phyloP scores from a whole-genome alignment of 2,797 vertebrate genomes.

The Ambastaia sidthimunki region DNA sequence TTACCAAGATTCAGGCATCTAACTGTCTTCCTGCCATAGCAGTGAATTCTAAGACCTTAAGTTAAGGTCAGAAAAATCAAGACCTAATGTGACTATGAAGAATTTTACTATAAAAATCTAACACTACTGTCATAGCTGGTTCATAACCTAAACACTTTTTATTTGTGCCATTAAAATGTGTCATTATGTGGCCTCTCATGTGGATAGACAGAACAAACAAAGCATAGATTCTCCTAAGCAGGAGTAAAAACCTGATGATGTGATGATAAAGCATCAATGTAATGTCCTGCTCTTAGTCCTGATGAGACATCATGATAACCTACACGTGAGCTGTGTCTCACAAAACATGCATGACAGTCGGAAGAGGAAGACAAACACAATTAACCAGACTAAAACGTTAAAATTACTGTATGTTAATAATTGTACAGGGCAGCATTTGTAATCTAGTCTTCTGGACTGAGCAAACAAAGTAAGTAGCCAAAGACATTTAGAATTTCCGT shows the following conservation, averaged over 20 bases:
- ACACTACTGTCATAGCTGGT: slow-evolving; percentile 36
- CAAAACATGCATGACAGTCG: slow-evolving; percentile 62
- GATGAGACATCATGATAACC: slow-evolving; percentile 62
- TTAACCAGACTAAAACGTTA: slow-evolving; percentile 65
- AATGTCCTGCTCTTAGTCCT: slow-evolving; percentile 70
- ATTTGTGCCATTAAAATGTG: no score
- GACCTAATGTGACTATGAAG: slow-evolving; percentile 7
- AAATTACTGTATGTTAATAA: slow-evolving; percentile 40
- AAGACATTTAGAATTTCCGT: slow-evolving; percentile 41
- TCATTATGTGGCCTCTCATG: no score
- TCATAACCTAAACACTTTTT: slow-evolving; percentile 20
- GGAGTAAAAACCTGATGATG: slow-evolving; percentile 77
- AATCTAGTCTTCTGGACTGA: slow-evolving; percentile 30
- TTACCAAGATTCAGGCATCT: neutral
- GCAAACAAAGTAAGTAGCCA: slow-evolving; percentile 43
- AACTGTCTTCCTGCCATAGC: slow-evolving; percentile 42
- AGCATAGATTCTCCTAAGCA: slow-evolving; percentile 62
- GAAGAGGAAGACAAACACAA: slow-evolving; percentile 75
- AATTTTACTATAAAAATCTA: slow-evolving; percentile 29
- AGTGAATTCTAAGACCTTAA: slow-evolving; percentile 31
- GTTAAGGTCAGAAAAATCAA: slow-evolving; percentile 45
- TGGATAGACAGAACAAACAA: slow-evolving; percentile 60
- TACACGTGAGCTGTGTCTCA: slow-evolving; percentile 61
- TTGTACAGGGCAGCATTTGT: no score
- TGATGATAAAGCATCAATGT: slow-evolving; percentile 69